Percentiles rank a stretch among this genome's conserved stretches.
Evolutionary conservation across 2,797 vertebrate genomes (phyloP).

Genomic region (Saxicola maurus): DNA sequence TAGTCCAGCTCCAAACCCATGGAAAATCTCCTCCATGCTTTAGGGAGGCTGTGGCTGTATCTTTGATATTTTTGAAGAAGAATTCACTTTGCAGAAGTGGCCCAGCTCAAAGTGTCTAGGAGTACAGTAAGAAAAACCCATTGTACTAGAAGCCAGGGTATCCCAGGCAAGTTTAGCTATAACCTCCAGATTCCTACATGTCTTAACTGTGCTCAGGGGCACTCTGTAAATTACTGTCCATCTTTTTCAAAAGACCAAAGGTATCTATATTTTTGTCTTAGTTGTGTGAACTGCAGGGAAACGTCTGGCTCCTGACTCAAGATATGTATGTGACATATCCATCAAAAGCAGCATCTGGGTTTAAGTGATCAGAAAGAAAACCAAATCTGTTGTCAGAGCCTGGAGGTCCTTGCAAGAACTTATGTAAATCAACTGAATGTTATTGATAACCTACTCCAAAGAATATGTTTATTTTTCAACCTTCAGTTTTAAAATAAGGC

Average conservation of each 20-base stretch:
- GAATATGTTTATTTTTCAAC: background rate
- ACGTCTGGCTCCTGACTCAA: rapidly evolving
- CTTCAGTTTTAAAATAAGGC: background rate
- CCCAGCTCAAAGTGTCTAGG: background rate
- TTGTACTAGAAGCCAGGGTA: background rate
- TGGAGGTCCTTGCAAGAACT: background rate
- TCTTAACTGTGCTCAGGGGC: background rate
- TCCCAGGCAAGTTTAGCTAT: background rate
- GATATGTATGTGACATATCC: background rate
- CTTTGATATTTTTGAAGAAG: background rate
- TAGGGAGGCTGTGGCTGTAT: background rate
- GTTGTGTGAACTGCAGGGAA: background rate
- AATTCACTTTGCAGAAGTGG: background rate
- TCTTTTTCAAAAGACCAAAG: background rate
- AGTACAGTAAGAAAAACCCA: background rate
- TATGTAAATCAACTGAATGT: background rate
- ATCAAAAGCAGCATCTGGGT: background rate
- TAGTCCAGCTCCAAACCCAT: background rate
- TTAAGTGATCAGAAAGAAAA: constrained; percentile 21
- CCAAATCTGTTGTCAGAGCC: background rate
- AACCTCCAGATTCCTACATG: background rate
- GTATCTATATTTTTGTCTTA: background rate
- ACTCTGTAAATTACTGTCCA: background rate
- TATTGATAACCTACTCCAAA: background rate
- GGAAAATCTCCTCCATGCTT: background rate